These are phyloP conservation scores for Drosophila tropicalis DNA, from an alignment of 1,140 invertebrate species.

Conservation along the genomic window DNA sequence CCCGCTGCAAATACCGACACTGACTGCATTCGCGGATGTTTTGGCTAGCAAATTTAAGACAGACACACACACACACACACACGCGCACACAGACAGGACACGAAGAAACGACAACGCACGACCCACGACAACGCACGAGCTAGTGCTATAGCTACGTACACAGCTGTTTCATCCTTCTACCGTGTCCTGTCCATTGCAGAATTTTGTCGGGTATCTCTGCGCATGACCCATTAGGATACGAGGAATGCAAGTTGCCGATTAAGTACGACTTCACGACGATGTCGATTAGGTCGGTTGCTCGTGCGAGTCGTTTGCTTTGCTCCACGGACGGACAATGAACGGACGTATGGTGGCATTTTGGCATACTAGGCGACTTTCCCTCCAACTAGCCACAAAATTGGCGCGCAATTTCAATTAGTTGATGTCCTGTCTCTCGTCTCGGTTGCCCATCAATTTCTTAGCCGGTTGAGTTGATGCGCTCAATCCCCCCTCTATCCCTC, in stretches of 20 bases:
- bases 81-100: not conserved
- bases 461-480: conserved; percentile 31
- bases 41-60: conserved; percentile 60
- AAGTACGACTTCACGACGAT: not conserved
- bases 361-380: conserved; percentile 25
- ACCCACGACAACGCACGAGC: conserved; percentile 46
- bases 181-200: not conserved
- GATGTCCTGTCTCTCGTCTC: conserved; percentile 48
- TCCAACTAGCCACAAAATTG: conserved; percentile 75
- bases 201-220: conserved; percentile 18
- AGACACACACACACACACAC: conserved; percentile 34
- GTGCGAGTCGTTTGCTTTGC: too few species aligned
- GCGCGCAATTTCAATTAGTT: conserved; percentile 80
- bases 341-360: conserved; percentile 11
- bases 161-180: too few species aligned
- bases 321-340: not conserved
- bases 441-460: conserved; percentile 56
- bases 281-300: too few species aligned
- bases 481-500: not conserved
- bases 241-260: not conserved
- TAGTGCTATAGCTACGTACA: not conserved
- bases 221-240: conserved; percentile 38
- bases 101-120: conserved; percentile 26
- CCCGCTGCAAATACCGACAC: conserved; percentile 71
- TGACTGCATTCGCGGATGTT: conserved; percentile 70